Evolutionary conservation across 2,888 invertebrate species (phyloP).

Genomic region (Amphipoea lucens): DNA sequence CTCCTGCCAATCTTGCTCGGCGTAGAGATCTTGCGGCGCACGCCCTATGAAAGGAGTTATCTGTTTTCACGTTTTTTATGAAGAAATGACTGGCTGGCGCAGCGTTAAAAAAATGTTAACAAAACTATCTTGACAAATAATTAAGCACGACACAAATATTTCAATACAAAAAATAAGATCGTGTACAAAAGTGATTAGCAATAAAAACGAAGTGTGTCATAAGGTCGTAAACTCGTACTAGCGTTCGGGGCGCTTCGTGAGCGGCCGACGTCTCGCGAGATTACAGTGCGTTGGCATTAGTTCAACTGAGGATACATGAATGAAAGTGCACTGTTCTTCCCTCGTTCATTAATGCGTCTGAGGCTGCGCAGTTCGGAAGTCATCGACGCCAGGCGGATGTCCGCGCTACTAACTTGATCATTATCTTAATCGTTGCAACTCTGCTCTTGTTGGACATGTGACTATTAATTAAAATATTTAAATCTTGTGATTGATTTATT

Average conservation of each 20-base stretch:
- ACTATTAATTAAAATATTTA: slow-evolving; percentile 22
- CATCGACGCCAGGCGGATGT: slow-evolving; percentile 59
- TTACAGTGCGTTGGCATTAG: slow-evolving; percentile 86
- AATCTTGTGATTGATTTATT: background rate
- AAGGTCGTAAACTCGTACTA: slow-evolving; percentile 51
- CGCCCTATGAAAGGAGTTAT: too few species aligned
- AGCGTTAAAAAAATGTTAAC: background rate
- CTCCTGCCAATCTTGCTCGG: background rate
- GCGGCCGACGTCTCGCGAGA: slow-evolving; percentile 78
- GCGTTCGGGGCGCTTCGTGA: slow-evolving; percentile 74
- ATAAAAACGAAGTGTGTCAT: slow-evolving; percentile 53
- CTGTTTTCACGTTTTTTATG: background rate
- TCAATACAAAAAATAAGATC: slow-evolving; percentile 19
- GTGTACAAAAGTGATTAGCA: slow-evolving; percentile 29
- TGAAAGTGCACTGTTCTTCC: slow-evolving; percentile 79
- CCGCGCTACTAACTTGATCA: slow-evolving; percentile 60
- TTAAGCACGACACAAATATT: slow-evolving; percentile 1
- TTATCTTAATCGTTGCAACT: slow-evolving; percentile 35
- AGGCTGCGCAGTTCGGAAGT: slow-evolving; percentile 65
- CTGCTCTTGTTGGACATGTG: slow-evolving; percentile 4
- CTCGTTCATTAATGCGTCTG: slow-evolving; percentile 68
- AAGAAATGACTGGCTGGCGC: background rate
- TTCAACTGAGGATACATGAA: slow-evolving; percentile 76
- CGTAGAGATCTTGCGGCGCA: too few species aligned
- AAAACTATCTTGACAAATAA: slow-evolving; percentile 2